Evolutionary conservation across 2,113 vertebrate genomes (phyloP).

Genomic region (Pogonocichla stellata): DNA sequence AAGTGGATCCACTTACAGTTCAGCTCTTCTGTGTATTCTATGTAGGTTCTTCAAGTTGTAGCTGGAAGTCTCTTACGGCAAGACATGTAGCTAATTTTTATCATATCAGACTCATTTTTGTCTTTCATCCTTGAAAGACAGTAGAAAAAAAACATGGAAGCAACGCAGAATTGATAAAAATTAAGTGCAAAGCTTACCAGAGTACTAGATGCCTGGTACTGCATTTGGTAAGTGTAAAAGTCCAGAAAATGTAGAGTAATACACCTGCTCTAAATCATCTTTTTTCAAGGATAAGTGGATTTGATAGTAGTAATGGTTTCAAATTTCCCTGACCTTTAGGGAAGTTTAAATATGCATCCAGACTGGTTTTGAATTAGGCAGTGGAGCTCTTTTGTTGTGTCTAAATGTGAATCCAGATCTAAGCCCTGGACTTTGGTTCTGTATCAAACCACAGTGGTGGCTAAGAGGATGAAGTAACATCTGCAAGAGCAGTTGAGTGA

Average conservation of each 20-base stretch:
- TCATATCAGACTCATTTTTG: background rate
- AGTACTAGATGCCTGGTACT: background rate
- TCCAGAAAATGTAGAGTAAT: background rate
- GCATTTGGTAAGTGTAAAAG: background rate
- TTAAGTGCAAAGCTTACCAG: background rate
- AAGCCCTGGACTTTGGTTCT: background rate
- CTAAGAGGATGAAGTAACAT: background rate
- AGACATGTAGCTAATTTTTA: background rate
- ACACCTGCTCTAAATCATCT: background rate
- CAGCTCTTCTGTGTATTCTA: background rate
- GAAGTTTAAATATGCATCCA: background rate
- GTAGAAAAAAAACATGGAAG: background rate
- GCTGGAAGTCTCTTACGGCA: background rate
- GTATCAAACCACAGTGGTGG: background rate
- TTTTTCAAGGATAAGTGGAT: background rate
- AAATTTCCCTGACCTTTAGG: background rate
- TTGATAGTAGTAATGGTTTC: background rate
- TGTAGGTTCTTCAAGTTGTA: background rate
- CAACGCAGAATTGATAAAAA: background rate
- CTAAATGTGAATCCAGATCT: background rate
- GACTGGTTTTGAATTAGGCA: background rate
- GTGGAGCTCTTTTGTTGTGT: background rate
- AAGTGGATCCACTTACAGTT: background rate
- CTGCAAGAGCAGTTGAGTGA: background rate
- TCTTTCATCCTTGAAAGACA: background rate